Conservation (phyloP, 2,113 vertebrate species). For the Regulus satrapa region DNA sequence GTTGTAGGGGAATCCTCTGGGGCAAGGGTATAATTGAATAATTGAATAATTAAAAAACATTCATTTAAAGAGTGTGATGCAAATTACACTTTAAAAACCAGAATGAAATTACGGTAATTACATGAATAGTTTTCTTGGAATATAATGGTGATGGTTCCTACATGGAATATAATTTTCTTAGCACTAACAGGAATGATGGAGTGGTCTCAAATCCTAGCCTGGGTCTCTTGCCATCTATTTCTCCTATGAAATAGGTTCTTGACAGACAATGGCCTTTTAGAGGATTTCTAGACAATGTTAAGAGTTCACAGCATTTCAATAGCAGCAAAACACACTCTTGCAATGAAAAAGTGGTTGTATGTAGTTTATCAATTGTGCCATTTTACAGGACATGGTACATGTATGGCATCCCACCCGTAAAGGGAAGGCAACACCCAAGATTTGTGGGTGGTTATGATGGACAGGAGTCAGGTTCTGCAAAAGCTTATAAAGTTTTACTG, state of each 20-base stretch:
- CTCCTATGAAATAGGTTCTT: neutral
- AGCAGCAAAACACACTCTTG: neutral
- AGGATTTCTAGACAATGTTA: neutral
- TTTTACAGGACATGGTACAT: neutral
- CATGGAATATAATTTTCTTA: neutral
- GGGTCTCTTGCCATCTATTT: neutral
- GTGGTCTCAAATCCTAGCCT: neutral
- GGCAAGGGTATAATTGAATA: neutral
- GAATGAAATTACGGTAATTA: neutral
- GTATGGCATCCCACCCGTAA: neutral
- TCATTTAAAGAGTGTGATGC: neutral
- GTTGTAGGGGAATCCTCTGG: neutral
- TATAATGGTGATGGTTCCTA: neutral
- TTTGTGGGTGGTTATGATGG: neutral
- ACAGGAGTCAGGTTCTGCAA: neutral
- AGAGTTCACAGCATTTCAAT: neutral
- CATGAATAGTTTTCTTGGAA: neutral
- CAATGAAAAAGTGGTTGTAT: neutral
- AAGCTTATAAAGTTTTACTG: neutral
- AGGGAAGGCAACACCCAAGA: neutral
- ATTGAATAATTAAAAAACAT: neutral
- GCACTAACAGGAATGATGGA: rapidly evolving
- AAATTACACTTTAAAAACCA: neutral
- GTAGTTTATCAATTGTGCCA: neutral
- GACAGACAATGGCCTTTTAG: neutral